These are phyloP conservation scores for Catotricha subobsoleta DNA, from an alignment of 2,888 invertebrate species.

Conservation along the genomic window DNA sequence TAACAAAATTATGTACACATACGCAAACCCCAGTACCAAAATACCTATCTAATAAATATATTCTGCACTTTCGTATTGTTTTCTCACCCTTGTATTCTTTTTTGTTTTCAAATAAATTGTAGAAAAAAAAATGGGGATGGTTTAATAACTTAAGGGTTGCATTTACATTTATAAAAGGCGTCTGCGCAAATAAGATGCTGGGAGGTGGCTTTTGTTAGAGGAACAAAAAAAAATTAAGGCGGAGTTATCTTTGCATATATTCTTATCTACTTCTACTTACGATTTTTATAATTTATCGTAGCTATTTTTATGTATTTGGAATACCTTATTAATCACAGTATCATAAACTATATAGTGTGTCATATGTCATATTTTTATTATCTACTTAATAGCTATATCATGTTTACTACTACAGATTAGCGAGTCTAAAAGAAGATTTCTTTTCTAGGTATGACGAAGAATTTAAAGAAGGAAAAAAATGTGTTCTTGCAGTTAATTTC, in stretches of 20 bases:
- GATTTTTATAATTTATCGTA: not conserved
- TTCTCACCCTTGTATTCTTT: not conserved
- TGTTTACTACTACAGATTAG: no score
- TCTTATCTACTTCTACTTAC: not conserved
- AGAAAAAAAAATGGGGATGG: constrained; percentile 2
- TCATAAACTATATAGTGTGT: no score
- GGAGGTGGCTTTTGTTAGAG: constrained; percentile 13
- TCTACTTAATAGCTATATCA: no score
- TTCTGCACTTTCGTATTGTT: not conserved
- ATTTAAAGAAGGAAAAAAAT: no score
- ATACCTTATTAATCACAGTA: no score
- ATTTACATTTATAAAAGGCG: constrained; percentile 13
- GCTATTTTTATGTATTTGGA: not conserved
- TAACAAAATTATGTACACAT: no score
- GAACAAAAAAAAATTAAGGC: not conserved
- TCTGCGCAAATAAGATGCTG: constrained; percentile 24
- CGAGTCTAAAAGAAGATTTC: no score
- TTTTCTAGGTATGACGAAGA: no score
- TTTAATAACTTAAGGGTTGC: constrained; percentile 4
- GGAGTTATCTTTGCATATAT: not conserved
- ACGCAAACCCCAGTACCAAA: no score
- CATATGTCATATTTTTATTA: not conserved
- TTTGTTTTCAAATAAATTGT: not conserved
- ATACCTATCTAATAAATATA: not conserved
- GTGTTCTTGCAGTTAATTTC: no score